Conservation (phyloP, 2,113 vertebrate genomes). For the Hemibagrus wyckioides region DNA sequence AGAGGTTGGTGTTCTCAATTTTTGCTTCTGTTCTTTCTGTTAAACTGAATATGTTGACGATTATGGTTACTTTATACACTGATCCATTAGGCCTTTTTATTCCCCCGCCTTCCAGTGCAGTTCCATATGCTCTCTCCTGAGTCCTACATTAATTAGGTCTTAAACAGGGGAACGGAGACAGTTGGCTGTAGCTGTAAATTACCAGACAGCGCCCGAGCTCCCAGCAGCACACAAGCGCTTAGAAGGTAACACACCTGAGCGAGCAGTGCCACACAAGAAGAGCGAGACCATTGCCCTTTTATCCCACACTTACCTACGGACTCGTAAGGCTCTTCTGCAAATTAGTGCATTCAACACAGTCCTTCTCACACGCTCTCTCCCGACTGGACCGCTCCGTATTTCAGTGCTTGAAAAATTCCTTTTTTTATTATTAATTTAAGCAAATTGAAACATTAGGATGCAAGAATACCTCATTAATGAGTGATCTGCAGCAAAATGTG, state of each 20-base stretch:
- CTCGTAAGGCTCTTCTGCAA: neutral
- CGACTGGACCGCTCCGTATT: neutral
- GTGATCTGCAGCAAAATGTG: neutral
- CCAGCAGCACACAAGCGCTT: constrained; percentile 28
- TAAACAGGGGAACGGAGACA: constrained; percentile 28
- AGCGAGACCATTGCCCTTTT: neutral
- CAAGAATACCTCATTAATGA: neutral
- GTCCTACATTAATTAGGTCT: constrained; percentile 36
- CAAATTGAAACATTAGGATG: neutral
- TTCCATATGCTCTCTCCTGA: constrained; percentile 15
- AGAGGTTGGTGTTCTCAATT: constrained; percentile 84
- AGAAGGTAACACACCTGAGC: constrained; percentile 46
- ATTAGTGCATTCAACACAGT: neutral
- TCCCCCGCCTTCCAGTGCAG: constrained; percentile 15
- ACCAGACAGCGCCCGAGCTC: constrained; percentile 27
- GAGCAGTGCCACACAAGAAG: neutral
- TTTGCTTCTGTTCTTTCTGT: constrained; percentile 29
- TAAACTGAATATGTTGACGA: constrained; percentile 52
- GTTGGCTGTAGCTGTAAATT: constrained; percentile 9
- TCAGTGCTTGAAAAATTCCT: neutral
- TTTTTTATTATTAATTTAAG: neutral
- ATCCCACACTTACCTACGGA: neutral
- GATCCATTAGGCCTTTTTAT: constrained; percentile 10
- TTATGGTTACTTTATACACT: constrained; percentile 4
- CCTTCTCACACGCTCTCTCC: neutral